These are phyloP conservation scores for Notechis scutatus DNA, from an alignment of 2,113 vertebrate genomes.

Conservation along the genomic window DNA sequence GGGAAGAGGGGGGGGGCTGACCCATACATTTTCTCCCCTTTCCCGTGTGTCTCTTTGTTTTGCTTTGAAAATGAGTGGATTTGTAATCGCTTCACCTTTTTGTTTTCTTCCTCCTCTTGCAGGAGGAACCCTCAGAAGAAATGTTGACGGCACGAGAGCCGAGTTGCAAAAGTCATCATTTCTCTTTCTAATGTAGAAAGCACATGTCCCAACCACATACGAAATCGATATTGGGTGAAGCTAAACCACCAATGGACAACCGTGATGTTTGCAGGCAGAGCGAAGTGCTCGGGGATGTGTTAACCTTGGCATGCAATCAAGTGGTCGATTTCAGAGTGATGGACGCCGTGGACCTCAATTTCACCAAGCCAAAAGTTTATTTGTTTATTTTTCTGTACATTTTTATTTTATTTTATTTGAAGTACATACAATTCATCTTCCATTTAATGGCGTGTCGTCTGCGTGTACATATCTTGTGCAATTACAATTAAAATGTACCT, in stretches of 20 bases:
- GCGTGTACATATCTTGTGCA: no score
- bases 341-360: constrained; percentile 54
- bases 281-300: constrained; percentile 44
- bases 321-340: constrained; percentile 55
- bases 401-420: no score
- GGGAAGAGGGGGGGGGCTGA: neutral
- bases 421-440: no score
- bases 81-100: constrained; percentile 42
- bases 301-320: constrained; percentile 64
- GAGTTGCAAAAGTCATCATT: constrained; percentile 35
- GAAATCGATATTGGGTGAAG: constrained; percentile 50
- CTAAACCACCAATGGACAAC: constrained; percentile 51
- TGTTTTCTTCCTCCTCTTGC: constrained; percentile 13
- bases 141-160: constrained; percentile 15
- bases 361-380: constrained; percentile 36
- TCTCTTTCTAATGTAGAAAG: constrained; percentile 51
- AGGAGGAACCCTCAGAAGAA: constrained; percentile 27
- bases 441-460: no score
- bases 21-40: constrained; percentile 25
- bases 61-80: constrained; percentile 12
- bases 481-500: no score
- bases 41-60: constrained; percentile 21
- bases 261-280: constrained; percentile 51
- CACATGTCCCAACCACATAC: constrained; percentile 54
- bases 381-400: no score